phyloP scores from a whole-genome alignment of 2,797 vertebrate genomes.

The Pangasius macronema region DNA sequence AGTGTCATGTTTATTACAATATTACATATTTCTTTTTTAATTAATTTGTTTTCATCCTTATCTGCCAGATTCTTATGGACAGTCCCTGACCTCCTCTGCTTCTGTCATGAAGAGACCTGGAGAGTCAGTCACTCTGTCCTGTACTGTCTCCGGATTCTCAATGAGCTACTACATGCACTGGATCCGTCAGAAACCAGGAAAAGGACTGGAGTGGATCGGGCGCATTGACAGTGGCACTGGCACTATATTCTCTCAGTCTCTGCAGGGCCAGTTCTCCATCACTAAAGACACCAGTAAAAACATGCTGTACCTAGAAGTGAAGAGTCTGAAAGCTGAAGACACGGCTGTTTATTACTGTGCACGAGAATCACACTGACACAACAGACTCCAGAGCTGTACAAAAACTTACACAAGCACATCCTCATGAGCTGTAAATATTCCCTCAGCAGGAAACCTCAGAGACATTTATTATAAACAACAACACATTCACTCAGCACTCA shows the following conservation, averaged over 20 bases:
- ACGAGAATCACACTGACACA: neutral
- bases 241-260: neutral
- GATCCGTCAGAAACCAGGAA: conserved; percentile 34
- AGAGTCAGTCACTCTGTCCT: conserved; percentile 45
- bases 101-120: conserved; percentile 48
- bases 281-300: conserved; percentile 13
- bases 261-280: neutral
- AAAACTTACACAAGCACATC: neutral
- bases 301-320: conserved; percentile 12
- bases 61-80: conserved; percentile 43
- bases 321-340: conserved; percentile 32
- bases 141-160: conserved; percentile 1
- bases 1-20: no score
- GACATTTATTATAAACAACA: neutral
- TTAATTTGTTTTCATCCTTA: no score
- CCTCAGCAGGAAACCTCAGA: no score
- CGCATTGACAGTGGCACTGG: rapidly evolving
- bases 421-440: conserved; percentile 11
- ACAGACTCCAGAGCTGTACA: no score
- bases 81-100: conserved; percentile 47
- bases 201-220: conserved; percentile 17
- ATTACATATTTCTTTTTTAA: no score
- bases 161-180: conserved; percentile 25
- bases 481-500: neutral
- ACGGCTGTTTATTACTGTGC: conserved; percentile 17